phyloP scores from a whole-genome alignment of 2,888 invertebrate species.

The Lottia gigantea region DNA sequence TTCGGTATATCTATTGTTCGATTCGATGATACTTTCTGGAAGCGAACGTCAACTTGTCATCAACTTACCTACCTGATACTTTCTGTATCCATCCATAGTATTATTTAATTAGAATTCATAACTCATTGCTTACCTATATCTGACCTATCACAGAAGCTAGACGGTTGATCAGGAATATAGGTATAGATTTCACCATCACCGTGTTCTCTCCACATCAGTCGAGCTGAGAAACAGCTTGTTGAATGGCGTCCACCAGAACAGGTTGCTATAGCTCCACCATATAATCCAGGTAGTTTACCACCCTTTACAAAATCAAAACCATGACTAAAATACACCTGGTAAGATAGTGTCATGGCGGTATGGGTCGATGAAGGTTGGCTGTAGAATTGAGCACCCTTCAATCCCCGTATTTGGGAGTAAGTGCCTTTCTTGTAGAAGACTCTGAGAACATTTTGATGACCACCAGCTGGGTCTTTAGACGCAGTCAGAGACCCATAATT shows the following conservation, averaged over 20 bases:
- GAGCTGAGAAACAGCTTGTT: conserved; percentile 42
- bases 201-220: conserved; percentile 44
- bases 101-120: too few relatives aligned
- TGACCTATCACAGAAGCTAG: conserved; percentile 20
- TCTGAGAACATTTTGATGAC: conserved; percentile 8
- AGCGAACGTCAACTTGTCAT: too few relatives aligned
- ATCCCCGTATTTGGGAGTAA: not conserved
- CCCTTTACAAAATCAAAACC: conserved; percentile 23
- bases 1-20: too few relatives aligned
- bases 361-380: conserved; percentile 24
- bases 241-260: conserved; percentile 42
- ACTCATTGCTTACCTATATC: not conserved
- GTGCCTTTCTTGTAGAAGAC: conserved; percentile 16
- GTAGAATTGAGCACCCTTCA: conserved; percentile 42
- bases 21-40: too few relatives aligned
- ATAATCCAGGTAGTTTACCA: conserved; percentile 50
- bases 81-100: too few relatives aligned
- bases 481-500: not conserved
- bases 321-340: conserved; percentile 30
- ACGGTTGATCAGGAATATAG: conserved; percentile 31
- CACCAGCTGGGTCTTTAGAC: conserved; percentile 13
- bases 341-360: conserved; percentile 29
- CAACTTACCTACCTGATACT: too few relatives aligned
- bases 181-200: conserved; percentile 46
- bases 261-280: conserved; percentile 30